A percentile compares a stretch with the other conserved stretches of the same genome.
These are phyloP conservation scores for Diplogasteroides magnus DNA, from an alignment of 1,140 invertebrate genomes.

Conservation along the genomic window DNA sequence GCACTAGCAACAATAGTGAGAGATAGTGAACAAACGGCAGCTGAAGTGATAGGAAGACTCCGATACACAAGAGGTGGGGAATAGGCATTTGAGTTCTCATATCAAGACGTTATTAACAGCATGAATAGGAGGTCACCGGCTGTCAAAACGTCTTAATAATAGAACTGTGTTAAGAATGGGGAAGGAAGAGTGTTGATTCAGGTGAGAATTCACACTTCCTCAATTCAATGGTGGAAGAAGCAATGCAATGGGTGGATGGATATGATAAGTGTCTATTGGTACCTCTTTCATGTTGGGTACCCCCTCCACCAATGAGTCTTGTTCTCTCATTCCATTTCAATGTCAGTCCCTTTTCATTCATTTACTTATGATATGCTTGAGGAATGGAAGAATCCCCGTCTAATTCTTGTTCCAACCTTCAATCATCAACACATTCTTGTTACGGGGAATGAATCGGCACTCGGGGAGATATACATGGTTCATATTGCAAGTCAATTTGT, in stretches of 20 bases:
- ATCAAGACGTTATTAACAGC: no score
- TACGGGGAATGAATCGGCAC: conserved; percentile 39
- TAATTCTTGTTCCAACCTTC: conserved; percentile 47
- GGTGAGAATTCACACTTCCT: conserved; percentile 44
- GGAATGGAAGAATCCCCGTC: conserved; percentile 39
- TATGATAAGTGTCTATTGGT: conserved; percentile 49
- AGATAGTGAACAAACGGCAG: conserved; percentile 49
- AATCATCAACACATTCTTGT: conserved; percentile 53
- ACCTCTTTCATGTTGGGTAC: conserved; percentile 53
- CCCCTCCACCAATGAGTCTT: conserved; percentile 51
- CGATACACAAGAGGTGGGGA: conserved; percentile 44
- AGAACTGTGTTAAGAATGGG: no score
- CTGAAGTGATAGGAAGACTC: conserved; percentile 52
- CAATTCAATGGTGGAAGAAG: conserved; percentile 47
- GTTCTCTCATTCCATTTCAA: conserved; percentile 23
- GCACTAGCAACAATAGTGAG: conserved; percentile 42
- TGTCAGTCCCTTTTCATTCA: conserved; percentile 1
- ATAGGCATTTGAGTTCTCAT: conserved; percentile 1
- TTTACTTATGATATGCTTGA: conserved; percentile 33
- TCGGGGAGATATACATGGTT: conserved; percentile 53
- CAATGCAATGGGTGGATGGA: conserved; percentile 51
- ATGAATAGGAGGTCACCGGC: no score
- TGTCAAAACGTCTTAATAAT: no score
- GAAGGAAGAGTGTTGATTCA: no score
- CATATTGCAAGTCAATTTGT: conserved; percentile 50